Evolutionary conservation across 2,888 invertebrate species (phyloP), one percentile per base, ranked within the genome.

Genomic region (Pristionchus fissidentatus): DNA sequence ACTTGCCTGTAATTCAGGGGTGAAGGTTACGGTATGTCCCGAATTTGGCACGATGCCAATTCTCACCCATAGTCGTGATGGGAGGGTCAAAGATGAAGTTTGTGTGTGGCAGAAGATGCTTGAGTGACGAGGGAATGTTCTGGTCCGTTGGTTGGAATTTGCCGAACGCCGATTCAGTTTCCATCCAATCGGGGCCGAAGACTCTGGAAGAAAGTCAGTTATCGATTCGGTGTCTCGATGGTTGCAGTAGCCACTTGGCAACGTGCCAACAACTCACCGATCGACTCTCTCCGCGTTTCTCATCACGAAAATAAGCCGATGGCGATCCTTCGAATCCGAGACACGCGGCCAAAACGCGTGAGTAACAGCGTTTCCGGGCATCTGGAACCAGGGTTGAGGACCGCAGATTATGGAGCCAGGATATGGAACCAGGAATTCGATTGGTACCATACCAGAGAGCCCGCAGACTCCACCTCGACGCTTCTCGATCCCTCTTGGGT

Each of bases 211-310:
- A 55, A 49, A 49, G 46, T 46, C 46, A 75, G 19, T 29, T 32
- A 15, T 5, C n/a, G 78, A 55, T 55, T 38, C 15, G 32, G 70
- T 29, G 8, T n/a, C 29, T 26, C n/a, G 60, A 60, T 60, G 13
- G 8, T 60, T 26, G 60, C n/a, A n/a, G n/a, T n/a, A n/a, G n/a
- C n/a, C n/a, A n/a, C n/a, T n/a, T n/a, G n/a, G n/a, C n/a, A n/a
- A 60, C n/a, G 13, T 60, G 8, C n/a, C 10, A 70, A 29, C 19
- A 29, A 26, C 80, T 60, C 41, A 80, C 80, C 60, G 38, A 43
- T 80, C 80, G 57, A 80, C 43, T 80, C 80, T 57, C 60, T 80
- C 80, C 13, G 60, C 60, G 26, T 80, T 80, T 60, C 80, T 80
- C 80, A 80, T 80, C 13, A 80, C 80, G 60, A 60, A 80, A 15